Evolutionary conservation across 1,140 invertebrate genomes (phyloP).

Genomic region (Periplaneta americana): DNA sequence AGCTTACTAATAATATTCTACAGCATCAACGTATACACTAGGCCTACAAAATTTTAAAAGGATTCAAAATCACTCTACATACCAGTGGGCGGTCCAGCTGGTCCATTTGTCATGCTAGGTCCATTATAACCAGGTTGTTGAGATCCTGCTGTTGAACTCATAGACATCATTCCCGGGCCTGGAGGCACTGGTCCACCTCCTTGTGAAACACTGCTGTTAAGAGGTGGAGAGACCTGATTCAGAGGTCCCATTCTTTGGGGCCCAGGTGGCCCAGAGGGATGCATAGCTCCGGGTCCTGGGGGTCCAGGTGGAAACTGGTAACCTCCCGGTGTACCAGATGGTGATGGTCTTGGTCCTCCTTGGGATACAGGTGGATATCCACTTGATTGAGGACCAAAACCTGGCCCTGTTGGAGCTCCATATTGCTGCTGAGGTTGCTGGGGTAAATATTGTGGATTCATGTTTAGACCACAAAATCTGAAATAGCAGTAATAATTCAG

Average conservation of each 20-base stretch:
- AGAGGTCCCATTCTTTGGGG: constrained; percentile 9
- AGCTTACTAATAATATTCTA: no score
- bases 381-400: not conserved
- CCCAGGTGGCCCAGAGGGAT: constrained; percentile 24
- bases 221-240: not conserved
- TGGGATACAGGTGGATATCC: not conserved
- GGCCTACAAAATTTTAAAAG: no score
- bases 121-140: not conserved
- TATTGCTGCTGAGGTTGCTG: constrained; percentile 28
- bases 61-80: not conserved
- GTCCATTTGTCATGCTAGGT: not conserved
- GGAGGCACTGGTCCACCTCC: not conserved
- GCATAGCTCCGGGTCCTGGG: constrained; percentile 23
- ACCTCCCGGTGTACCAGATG: constrained; percentile 1
- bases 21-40: no score
- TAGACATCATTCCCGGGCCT: not conserved
- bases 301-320: constrained; percentile 21
- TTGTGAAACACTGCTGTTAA: not conserved
- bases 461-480: constrained; percentile 23
- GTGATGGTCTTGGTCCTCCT: not conserved
- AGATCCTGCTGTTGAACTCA: not conserved
- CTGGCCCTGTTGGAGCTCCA: not conserved
- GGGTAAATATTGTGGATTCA: constrained; percentile 35
- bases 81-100: not conserved
- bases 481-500: not conserved